Evolutionary conservation across 1,140 invertebrate genomes (phyloP), one percentile per base, ranked within the genome.

Genomic region (Ladona fulva): DNA sequence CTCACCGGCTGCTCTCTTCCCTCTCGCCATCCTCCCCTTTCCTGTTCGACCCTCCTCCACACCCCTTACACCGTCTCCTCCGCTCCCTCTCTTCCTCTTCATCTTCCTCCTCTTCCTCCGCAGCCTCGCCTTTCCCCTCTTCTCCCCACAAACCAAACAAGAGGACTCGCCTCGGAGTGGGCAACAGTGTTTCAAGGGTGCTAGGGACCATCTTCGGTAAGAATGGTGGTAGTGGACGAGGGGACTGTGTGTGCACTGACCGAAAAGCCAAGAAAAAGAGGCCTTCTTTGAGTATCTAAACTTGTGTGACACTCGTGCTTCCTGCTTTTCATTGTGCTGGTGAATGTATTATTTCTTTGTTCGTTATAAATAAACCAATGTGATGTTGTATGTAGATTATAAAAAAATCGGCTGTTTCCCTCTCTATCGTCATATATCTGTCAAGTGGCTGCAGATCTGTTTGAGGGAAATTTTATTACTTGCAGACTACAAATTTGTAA

Each of bases 201-300:
- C 88, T 93, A 78, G 92, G 92, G 12, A 92, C 91, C 80, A 92
- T 93, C 82, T 93, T 94, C 80, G 91, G 92, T 0, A 92, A 92
- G 84, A 92, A 91, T 82, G 91, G 89, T 79, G 91, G 91, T 83
- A 81, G 80, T 37, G 74, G 77, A 0, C 74, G 78, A 16, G 90
- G 89, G 79, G 90, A 91, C 78, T 85, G 78, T 16, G 16, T 19
- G 14, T 42, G 16, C 3, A 75, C 24, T 16, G 37, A 75, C 11
- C 24, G 37, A 42, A 29, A 44, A 24, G 79, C 80, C 66, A 77
- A 90, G 79, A 92, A 92, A 84, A 92, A 93, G 84, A 86, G 92
- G 81, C 92, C 92, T 29, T 93, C 92, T 11, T 85, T 93, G 80
- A 92, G 90, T 82, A 92, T 93, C 86, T 91, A 80, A 79, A 37